Conservation (phyloP, 1,140 invertebrate genomes). For the Drosophila sucinea region DNA sequence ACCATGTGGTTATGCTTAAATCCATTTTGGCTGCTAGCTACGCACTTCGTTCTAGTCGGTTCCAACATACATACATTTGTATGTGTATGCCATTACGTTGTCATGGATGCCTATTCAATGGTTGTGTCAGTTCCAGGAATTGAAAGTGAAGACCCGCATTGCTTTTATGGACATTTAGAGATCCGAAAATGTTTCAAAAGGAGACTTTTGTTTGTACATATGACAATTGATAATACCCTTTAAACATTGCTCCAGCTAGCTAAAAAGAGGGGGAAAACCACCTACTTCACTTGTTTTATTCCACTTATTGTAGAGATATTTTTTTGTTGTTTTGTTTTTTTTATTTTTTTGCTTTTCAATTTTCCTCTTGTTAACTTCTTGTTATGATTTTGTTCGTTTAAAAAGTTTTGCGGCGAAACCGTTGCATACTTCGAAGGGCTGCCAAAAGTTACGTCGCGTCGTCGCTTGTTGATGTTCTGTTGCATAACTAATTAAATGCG, state of each 20-base stretch:
- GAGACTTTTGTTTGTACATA: background rate
- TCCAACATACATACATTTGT: too few species aligned
- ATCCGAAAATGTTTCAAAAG: background rate
- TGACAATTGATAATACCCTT: background rate
- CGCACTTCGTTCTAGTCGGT: background rate
- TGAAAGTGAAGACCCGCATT: background rate
- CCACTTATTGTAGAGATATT: background rate
- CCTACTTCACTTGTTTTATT: background rate
- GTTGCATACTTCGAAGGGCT: slow-evolving; percentile 6
- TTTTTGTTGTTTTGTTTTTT: background rate
- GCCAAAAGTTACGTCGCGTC: slow-evolving; percentile 16
- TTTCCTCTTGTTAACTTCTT: too few species aligned
- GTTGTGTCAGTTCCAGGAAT: background rate
- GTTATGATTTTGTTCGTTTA: too few species aligned
- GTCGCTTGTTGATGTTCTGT: slow-evolving; percentile 17
- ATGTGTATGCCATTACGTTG: background rate
- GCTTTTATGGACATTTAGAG: slow-evolving; percentile 2
- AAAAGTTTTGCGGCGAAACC: slow-evolving; percentile 6
- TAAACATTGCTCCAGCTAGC: too few species aligned
- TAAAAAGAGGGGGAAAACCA: too few species aligned
- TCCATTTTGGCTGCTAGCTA: background rate
- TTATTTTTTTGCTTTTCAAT: slow-evolving; percentile 1
- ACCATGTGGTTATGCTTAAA: background rate
- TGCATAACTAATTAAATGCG: slow-evolving; percentile 50
- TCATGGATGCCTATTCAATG: too few species aligned